phyloP scores from a whole-genome alignment of 1,140 invertebrate species.

The Drosophila bocki region DNA sequence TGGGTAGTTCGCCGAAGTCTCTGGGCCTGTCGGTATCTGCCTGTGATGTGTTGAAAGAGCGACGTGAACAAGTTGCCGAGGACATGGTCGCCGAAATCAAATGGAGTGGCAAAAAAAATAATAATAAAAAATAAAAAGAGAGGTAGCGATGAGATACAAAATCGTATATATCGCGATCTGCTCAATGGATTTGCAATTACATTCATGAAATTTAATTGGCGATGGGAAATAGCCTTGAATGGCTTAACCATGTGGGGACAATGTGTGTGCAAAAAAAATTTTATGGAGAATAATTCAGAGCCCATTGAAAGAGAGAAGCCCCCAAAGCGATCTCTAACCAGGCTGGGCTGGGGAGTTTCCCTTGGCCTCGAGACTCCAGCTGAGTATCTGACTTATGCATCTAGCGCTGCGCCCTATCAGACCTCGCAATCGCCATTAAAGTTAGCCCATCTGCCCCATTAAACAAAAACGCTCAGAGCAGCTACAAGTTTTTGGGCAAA shows the following conservation, averaged over 20 bases:
- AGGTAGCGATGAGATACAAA: conserved; percentile 26
- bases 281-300: conserved; percentile 35
- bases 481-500: conserved; percentile 17
- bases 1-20: conserved; percentile 47
- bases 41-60: conserved; percentile 49
- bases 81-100: conserved; percentile 54
- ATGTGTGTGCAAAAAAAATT: conserved; percentile 18
- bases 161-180: conserved; percentile 32
- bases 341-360: conserved; percentile 4
- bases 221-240: conserved; percentile 49
- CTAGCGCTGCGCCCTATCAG: conserved; percentile 19
- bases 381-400: conserved; percentile 20
- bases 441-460: conserved; percentile 34
- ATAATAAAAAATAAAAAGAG: conserved; percentile 13
- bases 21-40: conserved; percentile 43
- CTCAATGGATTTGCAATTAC: conserved; percentile 54
- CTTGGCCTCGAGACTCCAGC: conserved; percentile 3
- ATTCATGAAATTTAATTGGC: conserved; percentile 66
- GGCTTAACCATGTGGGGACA: conserved; percentile 48
- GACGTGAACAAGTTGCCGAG: conserved; percentile 64
- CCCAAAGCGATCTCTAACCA: background rate
- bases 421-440: conserved; percentile 24
- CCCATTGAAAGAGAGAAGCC: conserved; percentile 23
- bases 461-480: conserved; percentile 11
- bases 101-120: conserved; percentile 29